These are phyloP conservation scores for Platerodrilus igneus DNA, from an alignment of 2,888 invertebrate genomes.

Conservation along the genomic window DNA sequence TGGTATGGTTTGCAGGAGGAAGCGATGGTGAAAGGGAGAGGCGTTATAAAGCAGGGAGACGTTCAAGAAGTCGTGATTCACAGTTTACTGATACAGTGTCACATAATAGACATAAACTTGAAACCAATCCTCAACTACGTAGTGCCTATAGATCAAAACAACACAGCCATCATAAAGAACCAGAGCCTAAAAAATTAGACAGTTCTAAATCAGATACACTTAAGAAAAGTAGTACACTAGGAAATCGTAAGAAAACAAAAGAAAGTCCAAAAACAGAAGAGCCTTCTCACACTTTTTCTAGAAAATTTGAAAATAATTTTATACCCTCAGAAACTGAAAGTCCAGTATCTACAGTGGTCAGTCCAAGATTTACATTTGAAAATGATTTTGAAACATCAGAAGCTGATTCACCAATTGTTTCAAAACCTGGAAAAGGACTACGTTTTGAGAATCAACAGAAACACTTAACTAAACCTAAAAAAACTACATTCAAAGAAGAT, in stretches of 20 bases:
- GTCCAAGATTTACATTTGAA: slow-evolving; percentile 38
- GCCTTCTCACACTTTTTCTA: slow-evolving; percentile 37
- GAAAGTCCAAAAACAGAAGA: slow-evolving; percentile 40
- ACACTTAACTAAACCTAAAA: slow-evolving; percentile 9
- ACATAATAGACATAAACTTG: slow-evolving; percentile 39
- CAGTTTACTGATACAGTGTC: slow-evolving; percentile 43
- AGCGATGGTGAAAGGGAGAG: slow-evolving; percentile 56
- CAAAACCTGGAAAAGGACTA: slow-evolving; percentile 20
- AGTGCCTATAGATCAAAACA: slow-evolving; percentile 35
- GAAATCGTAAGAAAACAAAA: slow-evolving; percentile 38
- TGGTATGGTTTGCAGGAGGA: slow-evolving; percentile 39
- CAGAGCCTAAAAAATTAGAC: slow-evolving; percentile 29
- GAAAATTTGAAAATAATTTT: slow-evolving; percentile 69
- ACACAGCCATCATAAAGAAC: slow-evolving; percentile 35
- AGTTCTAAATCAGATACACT: slow-evolving; percentile 31
- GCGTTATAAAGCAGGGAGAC: slow-evolving; percentile 50
- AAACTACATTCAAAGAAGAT: slow-evolving; percentile 19
- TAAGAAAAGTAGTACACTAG: slow-evolving; percentile 37
- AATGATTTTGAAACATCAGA: slow-evolving; percentile 42
- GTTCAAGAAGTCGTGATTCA: slow-evolving; percentile 48
- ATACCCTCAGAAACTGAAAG: slow-evolving; percentile 46
- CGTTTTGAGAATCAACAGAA: slow-evolving; percentile 28
- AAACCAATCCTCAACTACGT: slow-evolving; percentile 39
- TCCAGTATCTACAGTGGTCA: slow-evolving; percentile 29
- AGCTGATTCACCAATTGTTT: slow-evolving; percentile 35